Conservation (phyloP, 2,113 vertebrate species). For the Sporophila hypoxantha region DNA sequence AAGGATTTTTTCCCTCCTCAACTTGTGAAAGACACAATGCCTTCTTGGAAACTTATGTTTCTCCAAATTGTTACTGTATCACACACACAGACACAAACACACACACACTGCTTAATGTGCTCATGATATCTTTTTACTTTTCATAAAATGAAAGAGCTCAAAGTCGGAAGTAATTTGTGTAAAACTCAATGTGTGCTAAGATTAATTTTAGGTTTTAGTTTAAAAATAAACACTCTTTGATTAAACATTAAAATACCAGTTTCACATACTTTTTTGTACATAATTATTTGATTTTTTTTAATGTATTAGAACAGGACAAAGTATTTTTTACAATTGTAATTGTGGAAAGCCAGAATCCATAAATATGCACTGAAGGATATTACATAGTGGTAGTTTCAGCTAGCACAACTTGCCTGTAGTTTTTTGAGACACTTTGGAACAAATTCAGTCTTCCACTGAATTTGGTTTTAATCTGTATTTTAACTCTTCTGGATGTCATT, state of each 20-base stretch:
- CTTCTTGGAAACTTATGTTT: not conserved
- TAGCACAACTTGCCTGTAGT: not conserved
- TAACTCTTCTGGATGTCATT: slow-evolving; percentile 11
- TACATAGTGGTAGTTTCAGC: not conserved
- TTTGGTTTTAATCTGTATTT: slow-evolving; percentile 37
- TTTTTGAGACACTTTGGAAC: not conserved
- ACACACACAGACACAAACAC: no score
- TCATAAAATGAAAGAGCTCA: not conserved
- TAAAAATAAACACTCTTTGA: not conserved
- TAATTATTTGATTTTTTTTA: not conserved
- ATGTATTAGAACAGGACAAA: not conserved
- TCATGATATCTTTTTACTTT: not conserved
- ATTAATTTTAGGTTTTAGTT: not conserved
- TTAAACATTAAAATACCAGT: not conserved
- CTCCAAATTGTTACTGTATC: not conserved
- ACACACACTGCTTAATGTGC: not conserved
- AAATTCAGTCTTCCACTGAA: not conserved
- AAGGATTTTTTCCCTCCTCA: fast-evolving
- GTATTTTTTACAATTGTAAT: not conserved
- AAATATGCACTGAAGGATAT: not conserved
- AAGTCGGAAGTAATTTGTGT: not conserved
- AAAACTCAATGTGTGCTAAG: not conserved
- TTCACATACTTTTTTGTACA: not conserved
- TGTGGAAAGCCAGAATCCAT: not conserved
- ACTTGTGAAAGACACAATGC: not conserved